Conservation (phyloP, 1,140 invertebrate genomes). For the Subanguina moxae region DNA sequence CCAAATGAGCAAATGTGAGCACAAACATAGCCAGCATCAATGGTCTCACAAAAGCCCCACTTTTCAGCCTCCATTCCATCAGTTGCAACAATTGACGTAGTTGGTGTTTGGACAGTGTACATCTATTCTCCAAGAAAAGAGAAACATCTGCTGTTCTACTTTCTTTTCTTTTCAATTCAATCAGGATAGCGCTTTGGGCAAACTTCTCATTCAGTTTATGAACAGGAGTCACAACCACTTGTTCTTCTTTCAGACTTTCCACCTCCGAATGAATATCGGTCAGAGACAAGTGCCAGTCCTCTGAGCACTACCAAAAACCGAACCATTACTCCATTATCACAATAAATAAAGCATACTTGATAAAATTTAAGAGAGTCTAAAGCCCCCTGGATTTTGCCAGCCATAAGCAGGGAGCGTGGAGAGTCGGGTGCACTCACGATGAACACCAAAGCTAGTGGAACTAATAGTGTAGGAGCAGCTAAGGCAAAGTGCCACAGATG, state of each 20-base stretch:
- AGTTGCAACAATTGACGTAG: neutral
- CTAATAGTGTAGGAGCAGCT: slow-evolving; percentile 25
- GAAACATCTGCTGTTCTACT: too few relatives aligned
- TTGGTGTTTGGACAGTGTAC: neutral
- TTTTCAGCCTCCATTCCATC: slow-evolving; percentile 30
- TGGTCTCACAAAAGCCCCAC: slow-evolving; percentile 37
- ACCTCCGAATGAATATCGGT: slow-evolving; percentile 32
- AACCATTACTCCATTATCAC: neutral
- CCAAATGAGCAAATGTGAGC: slow-evolving; percentile 43
- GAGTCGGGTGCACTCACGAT: slow-evolving; percentile 35
- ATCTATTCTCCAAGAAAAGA: too few relatives aligned
- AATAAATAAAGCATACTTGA: slow-evolving; percentile 20
- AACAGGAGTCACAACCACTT: neutral
- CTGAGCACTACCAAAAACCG: slow-evolving; percentile 28
- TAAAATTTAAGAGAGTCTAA: slow-evolving; percentile 38
- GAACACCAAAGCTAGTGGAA: slow-evolving; percentile 28
- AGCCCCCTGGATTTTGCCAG: slow-evolving; percentile 26
- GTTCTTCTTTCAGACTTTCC: neutral
- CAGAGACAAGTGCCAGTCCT: slow-evolving; percentile 42
- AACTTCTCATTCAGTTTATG: neutral
- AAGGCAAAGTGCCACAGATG: slow-evolving; percentile 37
- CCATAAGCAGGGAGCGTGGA: slow-evolving; percentile 28
- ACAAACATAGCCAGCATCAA: slow-evolving; percentile 40
- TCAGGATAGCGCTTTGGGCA: too few relatives aligned
- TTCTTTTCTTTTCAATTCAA: too few relatives aligned